phyloP scores from a whole-genome alignment of 2,888 invertebrate species.

The Poecilobothrus nobilitatus region DNA sequence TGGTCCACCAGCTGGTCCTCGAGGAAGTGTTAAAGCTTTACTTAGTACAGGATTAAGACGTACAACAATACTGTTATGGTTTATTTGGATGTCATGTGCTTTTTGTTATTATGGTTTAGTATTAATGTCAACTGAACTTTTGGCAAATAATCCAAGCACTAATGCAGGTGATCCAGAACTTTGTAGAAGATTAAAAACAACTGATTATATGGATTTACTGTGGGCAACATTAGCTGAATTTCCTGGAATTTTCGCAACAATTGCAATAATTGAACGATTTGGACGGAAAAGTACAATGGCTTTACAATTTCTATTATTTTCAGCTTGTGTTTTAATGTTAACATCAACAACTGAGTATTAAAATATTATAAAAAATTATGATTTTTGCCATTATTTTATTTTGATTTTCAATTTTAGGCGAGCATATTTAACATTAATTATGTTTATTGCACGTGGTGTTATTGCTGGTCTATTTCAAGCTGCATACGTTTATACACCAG shows the following conservation, averaged over 20 bases:
- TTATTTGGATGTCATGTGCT: conserved; percentile 91
- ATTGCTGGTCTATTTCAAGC: conserved; percentile 93
- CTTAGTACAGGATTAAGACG: conserved; percentile 69
- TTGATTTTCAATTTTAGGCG: conserved; percentile 49
- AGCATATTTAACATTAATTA: conserved; percentile 65
- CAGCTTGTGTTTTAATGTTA: conserved; percentile 64
- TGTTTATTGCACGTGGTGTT: conserved; percentile 83
- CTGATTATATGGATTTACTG: conserved; percentile 84
- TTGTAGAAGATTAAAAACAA: conserved; percentile 65
- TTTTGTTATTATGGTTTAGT: conserved; percentile 94
- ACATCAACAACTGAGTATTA: conserved; percentile 61
- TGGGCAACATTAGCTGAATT: conserved; percentile 94
- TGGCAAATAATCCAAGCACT: conserved; percentile 42
- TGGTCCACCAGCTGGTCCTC: conserved; percentile 48
- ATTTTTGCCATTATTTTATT: conserved; percentile 9
- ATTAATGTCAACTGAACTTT: conserved; percentile 86
- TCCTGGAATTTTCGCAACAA: conserved; percentile 83
- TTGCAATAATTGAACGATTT: conserved; percentile 79
- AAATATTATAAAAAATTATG: conserved; percentile 37
- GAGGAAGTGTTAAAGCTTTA: conserved; percentile 62
- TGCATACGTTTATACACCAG: conserved; percentile 91
- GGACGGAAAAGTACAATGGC: conserved; percentile 91
- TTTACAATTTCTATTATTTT: conserved; percentile 79
- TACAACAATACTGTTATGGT: conserved; percentile 83
- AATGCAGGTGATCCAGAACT: conserved; percentile 53